A percentile compares a stretch with the other conserved stretches of the same genome.
phyloP scores from a whole-genome alignment of 2,113 vertebrate genomes.

The Anhinga anhinga region DNA sequence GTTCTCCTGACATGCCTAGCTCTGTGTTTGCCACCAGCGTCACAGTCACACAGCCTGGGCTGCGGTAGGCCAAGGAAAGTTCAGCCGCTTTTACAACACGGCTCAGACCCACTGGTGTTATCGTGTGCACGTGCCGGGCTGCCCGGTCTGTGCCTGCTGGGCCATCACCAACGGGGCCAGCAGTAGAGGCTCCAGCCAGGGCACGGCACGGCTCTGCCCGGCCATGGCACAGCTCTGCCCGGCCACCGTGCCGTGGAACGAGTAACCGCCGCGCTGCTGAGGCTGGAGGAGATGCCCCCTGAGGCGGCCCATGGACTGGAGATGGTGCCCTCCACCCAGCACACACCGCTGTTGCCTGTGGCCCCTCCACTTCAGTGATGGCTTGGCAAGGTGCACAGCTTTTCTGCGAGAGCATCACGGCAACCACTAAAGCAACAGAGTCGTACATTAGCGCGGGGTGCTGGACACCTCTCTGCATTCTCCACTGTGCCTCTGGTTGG shows the following conservation, averaged over 20 bases:
- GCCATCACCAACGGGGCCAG: rapidly evolving
- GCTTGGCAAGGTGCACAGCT: not conserved
- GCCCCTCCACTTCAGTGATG: not conserved
- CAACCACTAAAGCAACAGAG: rapidly evolving
- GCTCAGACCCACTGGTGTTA: not conserved
- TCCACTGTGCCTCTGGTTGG: not conserved
- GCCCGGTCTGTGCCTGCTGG: not conserved
- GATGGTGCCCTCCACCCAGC: not conserved
- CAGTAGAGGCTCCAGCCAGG: not conserved
- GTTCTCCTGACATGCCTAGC: rapidly evolving
- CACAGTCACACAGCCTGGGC: not conserved
- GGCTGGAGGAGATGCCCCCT: not conserved
- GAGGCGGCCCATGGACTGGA: not conserved
- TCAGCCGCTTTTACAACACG: not conserved
- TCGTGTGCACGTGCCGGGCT: not conserved
- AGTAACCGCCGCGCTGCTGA: not conserved
- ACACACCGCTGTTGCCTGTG: rapidly evolving
- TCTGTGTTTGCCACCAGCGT: rapidly evolving
- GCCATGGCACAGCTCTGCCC: not conserved
- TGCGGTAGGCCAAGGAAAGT: not conserved
- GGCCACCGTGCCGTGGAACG: rapidly evolving
- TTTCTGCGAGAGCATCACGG: not conserved
- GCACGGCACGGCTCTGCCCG: not conserved
- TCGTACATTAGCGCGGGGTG: rapidly evolving
- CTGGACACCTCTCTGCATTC: rapidly evolving